phyloP scores from a whole-genome alignment of 1,140 invertebrate genomes.

The Ceratoteleas bidentatus region DNA sequence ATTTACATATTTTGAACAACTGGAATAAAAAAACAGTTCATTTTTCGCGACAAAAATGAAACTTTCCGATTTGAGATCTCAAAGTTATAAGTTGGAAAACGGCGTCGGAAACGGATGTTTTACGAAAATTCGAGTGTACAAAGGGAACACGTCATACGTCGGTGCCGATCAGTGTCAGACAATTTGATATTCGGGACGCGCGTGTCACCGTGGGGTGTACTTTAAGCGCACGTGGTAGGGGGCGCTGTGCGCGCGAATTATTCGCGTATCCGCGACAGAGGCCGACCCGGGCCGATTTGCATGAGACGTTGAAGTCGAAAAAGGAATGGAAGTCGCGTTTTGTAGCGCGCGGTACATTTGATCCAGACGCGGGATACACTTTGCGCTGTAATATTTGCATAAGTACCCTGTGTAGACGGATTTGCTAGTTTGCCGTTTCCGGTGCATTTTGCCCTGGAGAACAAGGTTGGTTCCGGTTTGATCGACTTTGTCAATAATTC shows the following conservation, averaged over 20 bases:
- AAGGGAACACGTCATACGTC: conserved; percentile 50
- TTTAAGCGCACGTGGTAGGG: conserved; percentile 45
- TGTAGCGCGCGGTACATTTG: conserved; percentile 50
- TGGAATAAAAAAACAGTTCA: conserved; percentile 14
- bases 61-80: too few relatives aligned
- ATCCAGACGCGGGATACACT: conserved; percentile 52
- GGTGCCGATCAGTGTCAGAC: conserved; percentile 57
- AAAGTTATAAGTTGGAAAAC: too few relatives aligned
- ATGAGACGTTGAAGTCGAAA: conserved; percentile 60
- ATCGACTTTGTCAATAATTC: neutral
- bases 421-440: conserved; percentile 38
- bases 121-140: conserved; percentile 46
- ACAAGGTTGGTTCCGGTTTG: conserved; percentile 10
- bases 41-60: too few relatives aligned
- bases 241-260: conserved; percentile 45
- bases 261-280: conserved; percentile 41
- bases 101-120: conserved; percentile 37
- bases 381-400: conserved; percentile 49
- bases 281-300: conserved; percentile 51
- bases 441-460: conserved; percentile 14
- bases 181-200: conserved; percentile 62
- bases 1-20: too few relatives aligned
- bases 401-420: conserved; percentile 38
- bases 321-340: conserved; percentile 52
- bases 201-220: conserved; percentile 50